A percentile compares a stretch with the other conserved stretches of the same genome.
Evolutionary conservation across 2,888 invertebrate species (phyloP).

Genomic region (Oligia strigilis): DNA sequence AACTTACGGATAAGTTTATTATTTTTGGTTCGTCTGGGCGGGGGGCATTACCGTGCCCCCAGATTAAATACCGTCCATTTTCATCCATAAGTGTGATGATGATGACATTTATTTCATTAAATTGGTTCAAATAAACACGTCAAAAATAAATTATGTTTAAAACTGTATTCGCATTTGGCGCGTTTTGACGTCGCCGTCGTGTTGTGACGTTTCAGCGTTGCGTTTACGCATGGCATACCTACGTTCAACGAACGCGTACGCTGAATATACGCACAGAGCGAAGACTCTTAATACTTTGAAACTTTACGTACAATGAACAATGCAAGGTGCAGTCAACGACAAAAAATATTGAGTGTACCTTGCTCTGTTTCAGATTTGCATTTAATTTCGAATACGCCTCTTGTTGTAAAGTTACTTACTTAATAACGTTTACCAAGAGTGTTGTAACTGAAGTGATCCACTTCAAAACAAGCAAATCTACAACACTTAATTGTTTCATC

Average conservation of each 20-base stretch:
- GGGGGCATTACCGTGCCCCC: too few relatives aligned
- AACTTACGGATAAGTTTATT: neutral
- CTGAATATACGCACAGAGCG: neutral
- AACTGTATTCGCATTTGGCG: neutral
- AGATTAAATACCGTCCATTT: neutral
- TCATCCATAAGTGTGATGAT: neutral
- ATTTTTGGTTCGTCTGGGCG: neutral
- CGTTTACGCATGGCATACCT: neutral
- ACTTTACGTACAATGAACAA: neutral
- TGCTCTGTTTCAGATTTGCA: neutral
- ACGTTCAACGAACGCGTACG: neutral
- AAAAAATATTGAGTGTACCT: neutral
- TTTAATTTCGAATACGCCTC: neutral
- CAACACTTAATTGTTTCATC: slow-evolving; percentile 2
- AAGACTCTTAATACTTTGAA: neutral
- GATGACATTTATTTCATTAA: neutral
- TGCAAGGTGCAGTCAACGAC: neutral
- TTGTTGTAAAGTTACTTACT: slow-evolving; percentile 2
- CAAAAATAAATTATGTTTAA: neutral
- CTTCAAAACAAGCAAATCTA: neutral
- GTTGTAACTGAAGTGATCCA: neutral
- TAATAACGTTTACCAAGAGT: slow-evolving; percentile 13
- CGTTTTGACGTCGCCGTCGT: neutral
- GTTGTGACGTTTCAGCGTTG: neutral
- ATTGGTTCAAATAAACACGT: neutral